phyloP scores from a whole-genome alignment of 2,888 invertebrate genomes.

The Sabatieria punctata region DNA sequence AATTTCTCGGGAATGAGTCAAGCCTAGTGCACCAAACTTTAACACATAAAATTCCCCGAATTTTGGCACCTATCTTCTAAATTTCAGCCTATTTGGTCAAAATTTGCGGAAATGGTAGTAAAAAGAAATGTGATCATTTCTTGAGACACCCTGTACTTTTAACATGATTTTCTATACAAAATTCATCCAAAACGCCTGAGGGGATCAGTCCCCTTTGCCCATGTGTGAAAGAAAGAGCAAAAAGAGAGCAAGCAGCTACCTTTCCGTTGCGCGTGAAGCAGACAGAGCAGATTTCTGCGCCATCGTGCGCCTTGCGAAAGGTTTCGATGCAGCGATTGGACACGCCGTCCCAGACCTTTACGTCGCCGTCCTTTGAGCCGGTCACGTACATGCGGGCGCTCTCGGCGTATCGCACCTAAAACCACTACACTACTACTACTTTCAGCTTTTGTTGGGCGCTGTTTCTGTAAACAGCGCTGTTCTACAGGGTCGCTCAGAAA shows the following conservation, averaged over 20 bases:
- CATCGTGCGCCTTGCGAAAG: constrained; percentile 80
- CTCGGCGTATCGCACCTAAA: constrained; percentile 44
- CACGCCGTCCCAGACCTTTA: constrained; percentile 94
- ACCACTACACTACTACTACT: constrained; percentile 7
- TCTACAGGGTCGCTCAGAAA: not conserved
- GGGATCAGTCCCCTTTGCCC: too few relatives aligned
- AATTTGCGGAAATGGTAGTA: too few relatives aligned
- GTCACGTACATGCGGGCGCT: constrained; percentile 61
- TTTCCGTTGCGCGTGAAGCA: constrained; percentile 87
- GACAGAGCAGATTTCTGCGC: constrained; percentile 79
- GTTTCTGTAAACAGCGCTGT: not conserved
- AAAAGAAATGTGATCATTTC: too few relatives aligned
- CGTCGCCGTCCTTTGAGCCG: constrained; percentile 73
- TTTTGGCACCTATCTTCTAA: too few relatives aligned
- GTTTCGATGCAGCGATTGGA: constrained; percentile 82
- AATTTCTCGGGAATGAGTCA: too few relatives aligned
- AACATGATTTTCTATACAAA: too few relatives aligned
- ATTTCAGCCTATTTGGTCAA: too few relatives aligned
- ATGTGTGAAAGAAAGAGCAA: too few relatives aligned
- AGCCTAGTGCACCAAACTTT: too few relatives aligned
- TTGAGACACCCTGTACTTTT: too few relatives aligned
- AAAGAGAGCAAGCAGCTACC: constrained; percentile 46
- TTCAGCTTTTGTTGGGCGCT: not conserved
- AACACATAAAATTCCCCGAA: too few relatives aligned
- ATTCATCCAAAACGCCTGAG: too few relatives aligned